phyloP scores from a whole-genome alignment of 2,113 vertebrate species.

The Bombycilla garrulus region DNA sequence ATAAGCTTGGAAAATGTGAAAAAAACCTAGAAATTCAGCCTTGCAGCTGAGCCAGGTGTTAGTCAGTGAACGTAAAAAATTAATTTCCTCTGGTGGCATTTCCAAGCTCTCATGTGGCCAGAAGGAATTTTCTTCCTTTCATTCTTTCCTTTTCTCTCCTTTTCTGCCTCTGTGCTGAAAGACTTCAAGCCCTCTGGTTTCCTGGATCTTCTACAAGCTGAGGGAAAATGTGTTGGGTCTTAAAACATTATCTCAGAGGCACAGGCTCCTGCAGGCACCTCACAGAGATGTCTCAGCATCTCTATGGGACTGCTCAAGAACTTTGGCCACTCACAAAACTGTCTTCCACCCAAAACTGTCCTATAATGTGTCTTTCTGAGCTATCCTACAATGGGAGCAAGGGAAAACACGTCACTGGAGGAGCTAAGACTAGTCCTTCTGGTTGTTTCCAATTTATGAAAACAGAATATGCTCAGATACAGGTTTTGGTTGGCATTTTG shows the following conservation, averaged over 20 bases:
- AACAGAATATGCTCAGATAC: neutral
- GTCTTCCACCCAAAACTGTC: neutral
- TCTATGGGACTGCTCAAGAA: neutral
- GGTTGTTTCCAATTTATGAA: neutral
- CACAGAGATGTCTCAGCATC: neutral
- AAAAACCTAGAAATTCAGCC: neutral
- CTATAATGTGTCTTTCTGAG: neutral
- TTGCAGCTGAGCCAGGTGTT: neutral
- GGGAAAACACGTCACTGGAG: neutral
- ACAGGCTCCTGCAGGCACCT: neutral
- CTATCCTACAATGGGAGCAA: neutral
- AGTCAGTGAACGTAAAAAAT: neutral
- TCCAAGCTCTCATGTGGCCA: neutral
- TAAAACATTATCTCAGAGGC: neutral
- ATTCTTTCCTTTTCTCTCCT: neutral
- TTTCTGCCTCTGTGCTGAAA: neutral
- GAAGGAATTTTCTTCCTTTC: neutral
- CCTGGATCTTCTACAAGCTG: neutral
- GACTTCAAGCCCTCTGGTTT: neutral
- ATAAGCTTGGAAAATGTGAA: neutral
- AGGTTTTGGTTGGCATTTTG: neutral
- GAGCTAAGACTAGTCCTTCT: neutral
- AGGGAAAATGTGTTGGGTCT: neutral
- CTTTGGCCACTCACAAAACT: neutral
- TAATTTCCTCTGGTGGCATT: neutral